Base-by-base conservation (phyloP, 2,797 vertebrate genomes). In the Pangasius krempfi region DNA sequence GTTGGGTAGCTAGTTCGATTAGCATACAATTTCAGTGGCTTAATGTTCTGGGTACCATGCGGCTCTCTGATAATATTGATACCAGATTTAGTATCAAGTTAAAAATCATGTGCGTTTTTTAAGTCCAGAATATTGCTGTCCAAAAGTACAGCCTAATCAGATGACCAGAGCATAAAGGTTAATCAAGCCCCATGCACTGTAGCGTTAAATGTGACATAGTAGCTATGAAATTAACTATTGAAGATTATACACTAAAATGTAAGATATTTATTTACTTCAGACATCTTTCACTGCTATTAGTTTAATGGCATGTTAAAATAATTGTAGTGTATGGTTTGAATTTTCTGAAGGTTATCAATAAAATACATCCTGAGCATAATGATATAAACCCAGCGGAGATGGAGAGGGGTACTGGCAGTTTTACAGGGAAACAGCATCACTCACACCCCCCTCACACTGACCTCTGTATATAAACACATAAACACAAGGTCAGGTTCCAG, bases 401-500 rank as follows among this genome's bases (percentile, higher is more conserved):
- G 7, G 0, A 5, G 25, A 30, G 8, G 18, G 25, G 8, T 50
- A 5, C 2, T 66, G 14, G 40, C 40, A 66, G 14, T 7, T 64
- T 66, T 84, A 62, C 25, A 62, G 62, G 12, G 8, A 40, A 37
- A 58, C 54, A 20, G 6, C 30, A 33, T 79, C n/a, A 81, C 54
- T 13, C 30, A 22, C 47, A 33, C 13, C 52, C 52, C 20, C 54
- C 54, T 44, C 10, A 81, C 1, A 2, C 20, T 27, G 56, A 80
- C 52, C 78, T 56, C 30, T 52, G 47, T n/a, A 78, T 37, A 80
- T 25, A 58, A 30, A 33, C 50, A 82, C 22, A 18, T 44, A 60
- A 81, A 64, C 58, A 64, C 81, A 84, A 30, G 81, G 81, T 30
- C 37, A 62, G 56, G 37, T 25, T 82, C 58, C 33, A 40, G 52